A percentile compares a stretch with the other conserved stretches of the same genome.
These are phyloP conservation scores for Carcharodon carcharias DNA, from an alignment of 2,797 vertebrate genomes.

Conservation along the genomic window DNA sequence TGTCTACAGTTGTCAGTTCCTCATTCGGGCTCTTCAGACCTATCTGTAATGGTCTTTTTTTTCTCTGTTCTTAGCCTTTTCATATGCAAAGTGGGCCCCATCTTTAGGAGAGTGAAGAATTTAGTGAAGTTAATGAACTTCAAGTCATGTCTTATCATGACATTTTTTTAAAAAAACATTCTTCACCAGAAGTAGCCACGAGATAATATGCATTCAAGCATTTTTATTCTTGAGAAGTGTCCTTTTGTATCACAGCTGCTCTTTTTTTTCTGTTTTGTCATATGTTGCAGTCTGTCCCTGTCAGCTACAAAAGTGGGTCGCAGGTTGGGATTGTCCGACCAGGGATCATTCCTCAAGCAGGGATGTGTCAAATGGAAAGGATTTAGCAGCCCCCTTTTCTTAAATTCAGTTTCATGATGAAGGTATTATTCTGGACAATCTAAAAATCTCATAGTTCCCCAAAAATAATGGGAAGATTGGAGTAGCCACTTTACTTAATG, in stretches of 20 bases:
- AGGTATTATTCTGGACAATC: background rate
- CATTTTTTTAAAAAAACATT: background rate
- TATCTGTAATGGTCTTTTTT: slow-evolving; percentile 84
- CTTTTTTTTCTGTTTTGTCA: background rate
- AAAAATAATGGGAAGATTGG: background rate
- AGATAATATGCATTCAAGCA: background rate
- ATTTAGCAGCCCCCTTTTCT: background rate
- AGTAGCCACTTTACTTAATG: background rate
- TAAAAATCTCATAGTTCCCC: background rate
- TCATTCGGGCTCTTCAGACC: slow-evolving; percentile 67
- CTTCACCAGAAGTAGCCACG: background rate
- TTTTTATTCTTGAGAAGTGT: background rate
- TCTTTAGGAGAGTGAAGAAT: slow-evolving; percentile 68
- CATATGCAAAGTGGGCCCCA: slow-evolving; percentile 67
- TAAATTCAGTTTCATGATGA: background rate
- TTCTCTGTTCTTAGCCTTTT: slow-evolving; percentile 62
- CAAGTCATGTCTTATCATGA: slow-evolving; percentile 67
- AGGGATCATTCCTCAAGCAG: background rate
- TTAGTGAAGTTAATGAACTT: slow-evolving; percentile 76
- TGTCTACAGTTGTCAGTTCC: slow-evolving; percentile 58
- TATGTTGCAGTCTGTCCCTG: background rate
- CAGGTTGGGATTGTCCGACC: background rate
- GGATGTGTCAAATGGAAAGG: background rate
- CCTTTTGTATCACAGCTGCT: background rate
- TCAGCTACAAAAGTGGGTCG: background rate